These are phyloP conservation scores for Orientallactaga bullata DNA, from an alignment of 2,113 vertebrate genomes.

Conservation along the genomic window DNA sequence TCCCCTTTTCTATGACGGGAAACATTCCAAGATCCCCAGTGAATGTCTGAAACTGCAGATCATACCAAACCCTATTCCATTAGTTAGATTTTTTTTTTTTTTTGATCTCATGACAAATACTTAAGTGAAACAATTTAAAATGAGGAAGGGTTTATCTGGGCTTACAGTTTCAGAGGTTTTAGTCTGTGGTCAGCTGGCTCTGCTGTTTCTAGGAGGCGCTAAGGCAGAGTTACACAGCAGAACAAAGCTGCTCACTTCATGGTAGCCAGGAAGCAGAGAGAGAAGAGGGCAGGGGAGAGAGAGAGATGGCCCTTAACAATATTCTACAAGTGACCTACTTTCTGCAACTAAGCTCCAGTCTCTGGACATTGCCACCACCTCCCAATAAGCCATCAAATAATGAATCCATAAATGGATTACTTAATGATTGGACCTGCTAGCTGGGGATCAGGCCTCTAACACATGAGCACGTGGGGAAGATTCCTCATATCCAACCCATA, in stretches of 20 bases:
- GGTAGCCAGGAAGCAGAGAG: neutral
- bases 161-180: neutral
- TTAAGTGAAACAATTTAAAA: neutral
- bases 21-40: neutral
- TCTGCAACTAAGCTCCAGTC: neutral
- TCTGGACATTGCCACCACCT: neutral
- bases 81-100: neutral
- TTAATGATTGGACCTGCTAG: neutral
- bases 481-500: neutral
- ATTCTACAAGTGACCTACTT: neutral
- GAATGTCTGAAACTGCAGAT: neutral
- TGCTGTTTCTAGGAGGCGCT: neutral
- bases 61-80: too few species aligned
- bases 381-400: neutral
- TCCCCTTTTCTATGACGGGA: neutral
- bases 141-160: neutral
- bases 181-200: too few species aligned
- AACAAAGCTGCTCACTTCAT: neutral
- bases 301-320: neutral
- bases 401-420: too few species aligned
- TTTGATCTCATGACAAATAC: neutral
- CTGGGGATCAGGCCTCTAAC: neutral
- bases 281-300: too few species aligned
- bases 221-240: too few species aligned
- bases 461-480: neutral